Evolutionary conservation across 2,797 vertebrate species (phyloP).

Genomic region (Anniella stebbinsi): DNA sequence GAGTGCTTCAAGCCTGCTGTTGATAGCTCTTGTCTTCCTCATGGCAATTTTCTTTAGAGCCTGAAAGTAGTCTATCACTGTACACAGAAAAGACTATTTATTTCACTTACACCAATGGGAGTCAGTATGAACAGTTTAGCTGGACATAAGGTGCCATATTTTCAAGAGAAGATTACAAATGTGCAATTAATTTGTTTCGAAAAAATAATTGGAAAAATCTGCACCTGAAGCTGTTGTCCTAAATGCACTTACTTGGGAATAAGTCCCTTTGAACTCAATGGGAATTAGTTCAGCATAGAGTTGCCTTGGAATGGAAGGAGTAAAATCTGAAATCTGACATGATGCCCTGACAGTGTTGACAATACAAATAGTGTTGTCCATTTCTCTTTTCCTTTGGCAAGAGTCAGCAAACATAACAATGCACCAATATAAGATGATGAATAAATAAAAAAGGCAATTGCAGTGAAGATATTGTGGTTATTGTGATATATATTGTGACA

Average conservation of each 20-base stretch:
- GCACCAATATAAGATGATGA: not conserved
- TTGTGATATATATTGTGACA: not conserved
- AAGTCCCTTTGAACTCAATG: not conserved
- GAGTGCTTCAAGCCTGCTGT: conserved; percentile 66
- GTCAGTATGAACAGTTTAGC: no score
- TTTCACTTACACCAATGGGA: not conserved
- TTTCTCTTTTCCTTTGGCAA: not conserved
- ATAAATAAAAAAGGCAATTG: not conserved
- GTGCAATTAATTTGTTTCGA: not conserved
- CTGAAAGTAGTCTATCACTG: conserved; percentile 35
- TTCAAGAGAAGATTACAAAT: not conserved
- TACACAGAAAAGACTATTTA: not conserved
- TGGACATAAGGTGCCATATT: not conserved
- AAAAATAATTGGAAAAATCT: not conserved
- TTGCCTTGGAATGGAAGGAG: not conserved
- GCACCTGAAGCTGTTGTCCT: no score
- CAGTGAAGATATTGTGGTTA: not conserved
- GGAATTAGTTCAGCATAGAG: not conserved
- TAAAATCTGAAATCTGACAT: not conserved
- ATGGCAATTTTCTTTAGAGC: conserved; percentile 65
- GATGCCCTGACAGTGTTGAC: not conserved
- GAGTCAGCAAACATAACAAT: not conserved
- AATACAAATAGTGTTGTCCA: not conserved
- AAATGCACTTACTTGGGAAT: not conserved
- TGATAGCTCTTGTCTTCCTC: conserved; percentile 72